Conservation (phyloP, 2,113 vertebrate genomes). For the Myodes glareolus region DNA sequence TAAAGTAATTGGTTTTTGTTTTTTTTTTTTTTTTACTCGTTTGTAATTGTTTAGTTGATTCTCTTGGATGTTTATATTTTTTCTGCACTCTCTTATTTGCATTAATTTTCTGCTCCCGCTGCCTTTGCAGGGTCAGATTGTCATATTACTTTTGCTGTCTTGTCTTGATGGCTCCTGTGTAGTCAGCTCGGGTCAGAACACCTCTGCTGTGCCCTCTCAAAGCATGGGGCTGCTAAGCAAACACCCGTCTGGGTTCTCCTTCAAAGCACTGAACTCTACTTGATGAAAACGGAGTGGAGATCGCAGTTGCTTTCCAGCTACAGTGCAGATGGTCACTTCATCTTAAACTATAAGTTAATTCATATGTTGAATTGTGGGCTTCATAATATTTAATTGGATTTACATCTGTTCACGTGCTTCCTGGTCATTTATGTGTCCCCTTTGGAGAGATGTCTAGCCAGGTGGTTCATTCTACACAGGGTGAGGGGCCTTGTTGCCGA, state of each 20-base stretch:
- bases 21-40: neutral
- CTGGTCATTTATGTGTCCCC: neutral
- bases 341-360: neutral
- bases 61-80: neutral
- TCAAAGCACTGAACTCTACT: neutral
- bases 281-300: neutral
- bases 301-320: neutral
- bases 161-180: neutral
- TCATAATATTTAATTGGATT: neutral
- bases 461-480: neutral
- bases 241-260: no score
- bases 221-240: neutral
- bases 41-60: neutral
- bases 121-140: neutral
- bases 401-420: neutral
- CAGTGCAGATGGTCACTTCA: neutral
- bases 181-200: neutral
- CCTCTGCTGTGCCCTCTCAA: neutral
- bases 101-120: neutral
- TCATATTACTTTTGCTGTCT: neutral
- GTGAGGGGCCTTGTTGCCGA: neutral
- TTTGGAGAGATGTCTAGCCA: neutral
- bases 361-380: neutral
- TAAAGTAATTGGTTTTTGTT: neutral
- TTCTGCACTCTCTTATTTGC: neutral